A percentile compares a stretch with the other conserved stretches of the same genome.
These are phyloP conservation scores for Halictus quadricinctus DNA, from an alignment of 2,888 invertebrate genomes.

Conservation along the genomic window DNA sequence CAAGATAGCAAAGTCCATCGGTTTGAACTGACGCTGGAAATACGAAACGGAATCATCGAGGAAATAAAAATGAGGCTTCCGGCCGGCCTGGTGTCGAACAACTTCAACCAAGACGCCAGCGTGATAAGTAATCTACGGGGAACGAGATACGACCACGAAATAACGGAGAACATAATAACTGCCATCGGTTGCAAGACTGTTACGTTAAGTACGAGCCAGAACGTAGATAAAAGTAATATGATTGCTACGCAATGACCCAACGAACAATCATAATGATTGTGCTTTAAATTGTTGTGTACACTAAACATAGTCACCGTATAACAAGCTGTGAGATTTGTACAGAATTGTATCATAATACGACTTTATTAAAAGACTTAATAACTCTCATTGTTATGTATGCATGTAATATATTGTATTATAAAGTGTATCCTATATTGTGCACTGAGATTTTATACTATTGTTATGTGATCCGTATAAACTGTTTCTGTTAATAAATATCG, in stretches of 20 bases:
- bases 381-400: conserved; percentile 22
- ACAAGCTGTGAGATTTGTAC: neutral
- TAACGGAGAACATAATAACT: conserved; percentile 85
- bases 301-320: conserved; percentile 14
- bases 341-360: conserved; percentile 6
- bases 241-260: conserved; percentile 75
- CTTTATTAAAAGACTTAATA: conserved; percentile 20
- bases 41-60: conserved; percentile 86
- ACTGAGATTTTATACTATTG: conserved; percentile 29
- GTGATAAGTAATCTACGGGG: conserved; percentile 87
- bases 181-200: conserved; percentile 78
- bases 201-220: conserved; percentile 65
- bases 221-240: conserved; percentile 73
- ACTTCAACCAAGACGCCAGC: conserved; percentile 86
- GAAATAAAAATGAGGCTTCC: conserved; percentile 87
- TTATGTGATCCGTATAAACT: conserved; percentile 10
- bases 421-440: conserved; percentile 17
- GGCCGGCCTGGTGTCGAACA: conserved; percentile 85
- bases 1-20: conserved; percentile 80
- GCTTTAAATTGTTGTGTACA: conserved; percentile 51
- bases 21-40: conserved; percentile 86
- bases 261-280: conserved; percentile 46
- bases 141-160: conserved; percentile 85
- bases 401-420: conserved; percentile 47
- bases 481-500: conserved; percentile 44